Evolutionary conservation across 1,140 invertebrate genomes (phyloP).

Genomic region (Fragariocoptes setiger): DNA sequence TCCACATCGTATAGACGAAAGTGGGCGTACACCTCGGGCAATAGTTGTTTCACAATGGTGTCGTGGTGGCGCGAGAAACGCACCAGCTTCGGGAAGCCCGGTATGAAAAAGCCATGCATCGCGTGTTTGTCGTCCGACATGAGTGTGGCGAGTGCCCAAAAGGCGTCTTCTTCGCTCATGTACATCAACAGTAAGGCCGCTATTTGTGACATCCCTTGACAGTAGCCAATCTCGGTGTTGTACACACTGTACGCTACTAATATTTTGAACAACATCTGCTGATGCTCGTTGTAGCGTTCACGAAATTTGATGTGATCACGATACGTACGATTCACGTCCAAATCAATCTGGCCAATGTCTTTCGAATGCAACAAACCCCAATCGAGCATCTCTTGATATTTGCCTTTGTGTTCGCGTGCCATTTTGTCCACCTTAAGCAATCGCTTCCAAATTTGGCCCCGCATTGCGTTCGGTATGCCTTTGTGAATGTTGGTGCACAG

Average conservation of each 20-base stretch:
- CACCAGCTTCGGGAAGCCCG: slow-evolving; percentile 84
- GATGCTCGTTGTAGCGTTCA: slow-evolving; percentile 54
- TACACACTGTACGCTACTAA: slow-evolving; percentile 89
- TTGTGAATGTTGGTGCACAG: slow-evolving; percentile 49
- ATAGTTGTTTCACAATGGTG: slow-evolving; percentile 64
- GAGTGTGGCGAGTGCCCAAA: slow-evolving; percentile 83
- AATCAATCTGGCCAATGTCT: slow-evolving; percentile 92
- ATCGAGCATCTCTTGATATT: slow-evolving; percentile 39
- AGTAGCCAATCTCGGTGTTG: slow-evolving; percentile 46
- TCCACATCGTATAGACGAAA: slow-evolving; percentile 54
- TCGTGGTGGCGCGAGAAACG: slow-evolving; percentile 87
- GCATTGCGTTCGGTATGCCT: slow-evolving; percentile 71
- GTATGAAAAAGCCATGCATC: slow-evolving; percentile 92
- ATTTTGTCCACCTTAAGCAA: slow-evolving; percentile 42
- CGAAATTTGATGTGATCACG: slow-evolving; percentile 80
- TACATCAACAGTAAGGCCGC: slow-evolving; percentile 80
- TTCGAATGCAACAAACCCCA: slow-evolving; percentile 61
- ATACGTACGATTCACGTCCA: slow-evolving; percentile 94
- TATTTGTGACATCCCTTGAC: slow-evolving; percentile 80
- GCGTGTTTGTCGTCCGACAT: slow-evolving; percentile 66
- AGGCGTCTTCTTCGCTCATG: slow-evolving; percentile 62
- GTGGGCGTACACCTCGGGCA: slow-evolving; percentile 78
- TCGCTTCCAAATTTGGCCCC: slow-evolving; percentile 46
- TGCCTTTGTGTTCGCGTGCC: slow-evolving; percentile 31
- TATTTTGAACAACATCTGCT: slow-evolving; percentile 82